A percentile compares a stretch with the other conserved stretches of the same genome.
Evolutionary conservation across 2,113 vertebrate genomes (phyloP).

Genomic region (Cyanoliseus patagonus): DNA sequence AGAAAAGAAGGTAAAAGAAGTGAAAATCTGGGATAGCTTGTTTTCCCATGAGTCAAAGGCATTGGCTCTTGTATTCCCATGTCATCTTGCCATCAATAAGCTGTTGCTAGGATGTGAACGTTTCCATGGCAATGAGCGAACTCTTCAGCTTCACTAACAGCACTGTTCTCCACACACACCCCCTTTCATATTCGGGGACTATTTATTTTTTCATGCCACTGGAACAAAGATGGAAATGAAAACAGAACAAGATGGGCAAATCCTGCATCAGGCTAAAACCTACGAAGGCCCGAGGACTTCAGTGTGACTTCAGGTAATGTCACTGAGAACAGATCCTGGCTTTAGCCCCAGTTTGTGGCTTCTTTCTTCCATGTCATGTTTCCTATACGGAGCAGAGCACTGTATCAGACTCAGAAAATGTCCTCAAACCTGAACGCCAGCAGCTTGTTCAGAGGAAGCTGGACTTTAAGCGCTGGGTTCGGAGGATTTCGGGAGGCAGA

Average conservation of each 20-base stretch:
- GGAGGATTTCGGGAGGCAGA: background rate
- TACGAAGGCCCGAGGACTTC: background rate
- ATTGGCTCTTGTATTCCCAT: conserved; percentile 47
- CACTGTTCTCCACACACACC: background rate
- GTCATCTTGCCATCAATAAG: conserved; percentile 62
- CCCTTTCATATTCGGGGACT: background rate
- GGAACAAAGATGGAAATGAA: background rate
- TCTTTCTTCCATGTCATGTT: background rate
- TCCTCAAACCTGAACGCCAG: background rate
- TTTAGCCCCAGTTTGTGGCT: rapidly evolving
- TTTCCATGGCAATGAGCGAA: conserved; percentile 69
- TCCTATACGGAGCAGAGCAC: background rate
- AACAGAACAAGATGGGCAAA: background rate
- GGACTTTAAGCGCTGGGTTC: background rate
- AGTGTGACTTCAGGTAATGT: background rate
- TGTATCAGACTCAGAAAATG: background rate
- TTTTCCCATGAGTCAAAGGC: conserved; percentile 17
- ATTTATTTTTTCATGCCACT: background rate
- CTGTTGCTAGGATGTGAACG: conserved; percentile 66
- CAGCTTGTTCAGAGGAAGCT: background rate
- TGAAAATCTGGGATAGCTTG: background rate
- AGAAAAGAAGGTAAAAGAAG: background rate
- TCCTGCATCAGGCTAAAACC: background rate
- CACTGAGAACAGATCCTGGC: background rate
- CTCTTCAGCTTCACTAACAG: conserved; percentile 35